phyloP scores from a whole-genome alignment of 2,888 invertebrate species.

The Liodrosophila aerea region DNA sequence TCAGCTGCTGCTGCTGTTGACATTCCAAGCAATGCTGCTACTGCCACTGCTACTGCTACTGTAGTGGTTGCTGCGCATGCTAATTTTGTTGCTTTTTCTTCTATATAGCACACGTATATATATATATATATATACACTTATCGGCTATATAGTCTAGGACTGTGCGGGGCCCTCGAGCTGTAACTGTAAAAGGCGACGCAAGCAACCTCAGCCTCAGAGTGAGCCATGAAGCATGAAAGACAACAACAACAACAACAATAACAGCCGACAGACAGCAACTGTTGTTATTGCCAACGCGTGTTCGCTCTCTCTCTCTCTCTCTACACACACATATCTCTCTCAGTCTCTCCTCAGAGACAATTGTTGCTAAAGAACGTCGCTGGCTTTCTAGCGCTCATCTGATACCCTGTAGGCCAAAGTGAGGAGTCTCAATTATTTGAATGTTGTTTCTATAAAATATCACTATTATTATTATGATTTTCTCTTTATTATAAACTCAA shows the following conservation, averaged over 20 bases:
- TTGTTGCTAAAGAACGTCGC: constrained; percentile 56
- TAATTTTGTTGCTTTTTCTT: constrained; percentile 57
- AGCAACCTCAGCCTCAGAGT: constrained; percentile 44
- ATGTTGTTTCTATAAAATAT: too few relatives aligned
- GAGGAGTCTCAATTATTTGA: neutral
- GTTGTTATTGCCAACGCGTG: constrained; percentile 29
- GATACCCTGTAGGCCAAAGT: constrained; percentile 34
- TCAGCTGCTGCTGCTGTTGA: constrained; percentile 72
- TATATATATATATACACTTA: constrained; percentile 13
- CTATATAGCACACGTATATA: constrained; percentile 1
- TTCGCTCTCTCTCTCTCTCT: constrained; percentile 12
- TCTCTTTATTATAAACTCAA: too few relatives aligned
- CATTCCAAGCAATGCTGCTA: constrained; percentile 59
- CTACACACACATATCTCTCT: too few relatives aligned
- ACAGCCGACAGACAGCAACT: constrained; percentile 14
- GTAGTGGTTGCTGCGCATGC: constrained; percentile 59
- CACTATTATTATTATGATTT: too few relatives aligned
- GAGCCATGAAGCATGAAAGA: constrained; percentile 73
- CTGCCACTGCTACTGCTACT: constrained; percentile 34
- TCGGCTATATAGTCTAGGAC: constrained; percentile 22
- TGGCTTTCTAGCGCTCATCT: constrained; percentile 14
- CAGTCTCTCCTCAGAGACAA: constrained; percentile 53
- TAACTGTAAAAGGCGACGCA: constrained; percentile 63
- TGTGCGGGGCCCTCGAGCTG: constrained; percentile 49
- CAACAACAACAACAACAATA: constrained; percentile 13